phyloP scores from a whole-genome alignment of 2,113 vertebrate species.

The Cathartes aura region DNA sequence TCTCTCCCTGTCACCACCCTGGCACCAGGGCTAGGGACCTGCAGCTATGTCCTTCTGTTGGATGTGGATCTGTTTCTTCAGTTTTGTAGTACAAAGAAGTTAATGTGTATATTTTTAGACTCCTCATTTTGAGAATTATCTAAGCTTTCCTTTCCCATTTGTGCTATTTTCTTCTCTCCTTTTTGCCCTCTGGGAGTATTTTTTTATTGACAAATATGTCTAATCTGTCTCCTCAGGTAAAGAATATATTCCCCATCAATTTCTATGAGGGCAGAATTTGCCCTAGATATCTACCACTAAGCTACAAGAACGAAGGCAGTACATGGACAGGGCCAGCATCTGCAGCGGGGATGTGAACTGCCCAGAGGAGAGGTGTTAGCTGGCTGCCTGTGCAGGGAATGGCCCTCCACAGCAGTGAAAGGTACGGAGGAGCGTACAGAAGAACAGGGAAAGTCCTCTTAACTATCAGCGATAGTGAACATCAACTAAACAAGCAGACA shows the following conservation, averaged over 20 bases:
- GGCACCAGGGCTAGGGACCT: not conserved
- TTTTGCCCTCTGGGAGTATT: not conserved
- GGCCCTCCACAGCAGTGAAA: not conserved
- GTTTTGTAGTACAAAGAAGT: not conserved
- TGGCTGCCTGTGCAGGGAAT: not conserved
- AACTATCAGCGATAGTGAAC: fast-evolving
- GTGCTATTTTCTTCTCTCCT: not conserved
- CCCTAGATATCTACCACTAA: fast-evolving
- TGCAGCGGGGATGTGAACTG: fast-evolving
- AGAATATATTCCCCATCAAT: fast-evolving
- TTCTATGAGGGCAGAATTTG: not conserved
- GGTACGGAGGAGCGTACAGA: fast-evolving
- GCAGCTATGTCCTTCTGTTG: not conserved
- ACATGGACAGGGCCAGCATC: not conserved
- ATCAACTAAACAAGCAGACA: fast-evolving
- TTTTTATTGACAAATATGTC: not conserved
- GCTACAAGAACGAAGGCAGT: fast-evolving
- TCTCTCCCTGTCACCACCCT: not conserved
- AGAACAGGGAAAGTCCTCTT: fast-evolving
- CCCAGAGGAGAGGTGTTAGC: not conserved
- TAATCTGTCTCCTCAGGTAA: not conserved
- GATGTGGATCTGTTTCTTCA: fast-evolving
- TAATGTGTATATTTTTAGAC: not conserved
- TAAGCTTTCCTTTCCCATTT: not conserved
- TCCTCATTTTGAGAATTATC: not conserved